Evolutionary conservation across 2,113 vertebrate genomes (phyloP), one percentile per base, ranked within the genome.

Genomic region (Xenotilapia caudafasciata): DNA sequence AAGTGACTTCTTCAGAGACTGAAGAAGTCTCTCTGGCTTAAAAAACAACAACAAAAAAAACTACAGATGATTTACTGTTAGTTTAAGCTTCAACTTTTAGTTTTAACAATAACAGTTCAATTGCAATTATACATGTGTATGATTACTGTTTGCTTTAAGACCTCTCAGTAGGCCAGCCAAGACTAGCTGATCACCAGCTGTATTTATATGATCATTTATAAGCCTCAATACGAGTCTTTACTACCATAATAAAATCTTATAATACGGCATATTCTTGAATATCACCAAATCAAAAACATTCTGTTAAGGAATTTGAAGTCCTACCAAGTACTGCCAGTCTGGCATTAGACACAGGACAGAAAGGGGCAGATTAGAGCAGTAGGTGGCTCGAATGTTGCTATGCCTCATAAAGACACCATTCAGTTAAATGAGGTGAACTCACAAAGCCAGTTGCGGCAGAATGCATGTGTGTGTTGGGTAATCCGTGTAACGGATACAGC

Each of bases 351-450:
- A 84, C 60, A 82, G 86, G 91, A 83, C 35, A 82, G 89, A 85
- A 85, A 83, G 82, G 89, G 87, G 83, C 68, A 91, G 89, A 90
- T 90, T 88, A 94, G 65, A 93, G 55, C 86, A 9, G 91, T 89
- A 86, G 90, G 90, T 83, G 91, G 89, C 54, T 90, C 77, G 88
- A 92, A 93, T 93, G 90, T 92, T 89, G 91, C 82, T 75, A 92
- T 87, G 94, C 91, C 86, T 93, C 94, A 95, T 94, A 93, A 95
- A 94, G 90, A 93, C 80, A 91, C 90, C 87, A 94, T 92, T 89
- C 81, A 87, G 89, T 93, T 95, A 93, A 92, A 95, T 94, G 91
- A 93, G 83, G 92, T 94, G 93, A 89, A 89, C 91, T 95, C 93
- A 94, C 89, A 91, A 84, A 94, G 90, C 88, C 86, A 81, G 62